These are phyloP conservation scores for Oxyruncus cristatus DNA, from an alignment of 2,113 vertebrate species.

Conservation along the genomic window DNA sequence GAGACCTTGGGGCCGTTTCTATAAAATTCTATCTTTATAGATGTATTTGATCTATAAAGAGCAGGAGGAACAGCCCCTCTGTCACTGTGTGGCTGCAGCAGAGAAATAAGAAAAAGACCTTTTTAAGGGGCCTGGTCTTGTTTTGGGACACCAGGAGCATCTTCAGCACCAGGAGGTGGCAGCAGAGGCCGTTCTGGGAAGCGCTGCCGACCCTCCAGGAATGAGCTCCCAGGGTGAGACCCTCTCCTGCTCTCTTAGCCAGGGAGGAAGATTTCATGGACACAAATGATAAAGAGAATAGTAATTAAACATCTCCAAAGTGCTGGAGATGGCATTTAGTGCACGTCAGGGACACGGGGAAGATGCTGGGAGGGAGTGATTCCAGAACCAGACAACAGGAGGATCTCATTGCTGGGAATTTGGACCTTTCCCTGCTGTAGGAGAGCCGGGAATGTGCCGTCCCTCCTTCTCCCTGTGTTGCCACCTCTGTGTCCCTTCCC, in stretches of 20 bases:
- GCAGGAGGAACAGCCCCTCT: too few relatives aligned
- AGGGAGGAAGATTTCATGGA: background rate
- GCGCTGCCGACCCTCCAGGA: too few relatives aligned
- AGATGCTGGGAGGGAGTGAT: background rate
- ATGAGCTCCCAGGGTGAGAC: background rate
- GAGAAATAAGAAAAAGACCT: too few relatives aligned
- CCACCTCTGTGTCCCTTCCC: background rate
- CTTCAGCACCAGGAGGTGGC: too few relatives aligned
- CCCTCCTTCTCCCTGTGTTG: fast-evolving
- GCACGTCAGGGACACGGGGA: background rate
- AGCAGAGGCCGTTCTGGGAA: too few relatives aligned
- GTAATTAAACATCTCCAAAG: background rate
- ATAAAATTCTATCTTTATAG: too few relatives aligned
- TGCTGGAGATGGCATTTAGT: background rate
- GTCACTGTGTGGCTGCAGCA: too few relatives aligned
- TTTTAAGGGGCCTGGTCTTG: too few relatives aligned
- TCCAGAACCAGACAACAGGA: background rate
- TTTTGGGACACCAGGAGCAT: too few relatives aligned
- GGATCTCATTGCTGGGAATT: background rate
- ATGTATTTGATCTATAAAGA: too few relatives aligned
- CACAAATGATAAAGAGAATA: background rate
- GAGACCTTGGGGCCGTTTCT: too few relatives aligned
- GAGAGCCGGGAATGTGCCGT: background rate
- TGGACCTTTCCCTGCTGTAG: background rate
- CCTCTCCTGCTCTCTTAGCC: background rate